Conservation (phyloP, 2,888 invertebrate genomes). For the Suillia variegata region DNA sequence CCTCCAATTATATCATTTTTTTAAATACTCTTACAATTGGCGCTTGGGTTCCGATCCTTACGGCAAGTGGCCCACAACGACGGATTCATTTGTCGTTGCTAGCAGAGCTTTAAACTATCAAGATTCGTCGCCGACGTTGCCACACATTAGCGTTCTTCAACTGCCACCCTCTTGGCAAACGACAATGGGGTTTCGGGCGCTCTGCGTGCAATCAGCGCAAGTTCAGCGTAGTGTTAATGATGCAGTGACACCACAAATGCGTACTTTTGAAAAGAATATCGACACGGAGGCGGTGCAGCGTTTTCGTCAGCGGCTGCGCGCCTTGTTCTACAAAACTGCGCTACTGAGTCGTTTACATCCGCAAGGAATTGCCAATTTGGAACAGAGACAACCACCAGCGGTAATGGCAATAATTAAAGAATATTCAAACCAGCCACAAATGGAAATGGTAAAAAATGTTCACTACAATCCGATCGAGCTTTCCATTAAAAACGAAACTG, state of each 20-base stretch:
- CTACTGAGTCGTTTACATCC: conserved; percentile 49
- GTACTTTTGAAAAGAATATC: conserved; percentile 16
- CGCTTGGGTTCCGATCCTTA: conserved; percentile 30
- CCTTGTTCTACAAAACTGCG: conserved; percentile 48
- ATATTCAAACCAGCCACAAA: too few relatives aligned
- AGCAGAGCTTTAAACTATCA: conserved; percentile 27
- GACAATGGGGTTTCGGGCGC: conserved; percentile 50
- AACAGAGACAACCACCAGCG: too few relatives aligned
- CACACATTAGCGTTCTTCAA: conserved; percentile 7
- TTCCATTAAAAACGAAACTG: too few relatives aligned
- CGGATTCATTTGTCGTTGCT: conserved; percentile 20
- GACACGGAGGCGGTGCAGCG: conserved; percentile 33
- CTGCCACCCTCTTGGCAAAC: conserved; percentile 54
- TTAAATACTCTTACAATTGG: conserved; percentile 54
- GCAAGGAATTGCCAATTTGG: conserved; percentile 71
- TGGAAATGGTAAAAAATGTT: too few relatives aligned
- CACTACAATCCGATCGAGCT: too few relatives aligned
- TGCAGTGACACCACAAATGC: background rate
- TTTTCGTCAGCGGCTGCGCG: conserved; percentile 47
- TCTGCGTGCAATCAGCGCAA: conserved; percentile 43
- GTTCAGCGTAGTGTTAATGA: background rate
- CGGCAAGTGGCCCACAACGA: conserved; percentile 13
- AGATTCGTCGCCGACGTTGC: conserved; percentile 16
- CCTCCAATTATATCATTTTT: conserved; percentile 39
- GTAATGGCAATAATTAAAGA: too few relatives aligned